Evolutionary conservation across 2,113 vertebrate genomes (phyloP), one percentile per base, ranked within the genome.

Genomic region (Petrocephalus microphthalmus): DNA sequence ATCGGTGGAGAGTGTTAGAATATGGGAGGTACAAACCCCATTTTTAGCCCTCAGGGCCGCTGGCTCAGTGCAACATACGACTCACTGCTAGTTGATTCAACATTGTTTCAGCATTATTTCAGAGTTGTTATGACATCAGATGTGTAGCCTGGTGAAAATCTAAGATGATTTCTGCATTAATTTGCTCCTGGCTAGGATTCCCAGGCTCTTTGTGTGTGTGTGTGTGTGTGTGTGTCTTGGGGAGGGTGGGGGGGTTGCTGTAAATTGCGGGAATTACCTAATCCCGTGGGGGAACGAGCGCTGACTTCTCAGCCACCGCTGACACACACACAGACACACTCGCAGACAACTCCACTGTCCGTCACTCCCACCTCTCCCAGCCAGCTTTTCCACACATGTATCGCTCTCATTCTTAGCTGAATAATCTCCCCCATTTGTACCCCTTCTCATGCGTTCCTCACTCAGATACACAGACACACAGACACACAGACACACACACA

Each of bases 251-350:
- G n/a, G 94, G 89, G 94, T 93, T 92, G 92, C 67, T 87, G 92
- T 93, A 91, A 94, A 89, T 95, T 95, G 94, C 90, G 93, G 94
- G 94, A 95, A 95, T 95, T 93, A 93, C 94, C 94, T 95, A 94
- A 95, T 95, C 94, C 95, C 91, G 91, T 93, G 92, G 92, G 94
- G 94, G 94, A 94, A 95, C 94, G 95, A 93, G 91, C 91, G 93
- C 92, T 95, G 92, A 94, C 93, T 92, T 92, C 92, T 94, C 90
- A 88, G 90, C 94, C 91, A 92, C 90, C 74, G 71, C 92, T 74
- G 89, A 87, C 90, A 90, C 81, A 90, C 74, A 89, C 87, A 89
- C 82, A 42, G 53, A 57, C 92, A 91, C 89, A 89, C 88, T 87
- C 89, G 84, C 89, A 89, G 84, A 89, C 47, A 89, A 82, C 89